A percentile compares a stretch with the other conserved stretches of the same genome.
Conservation (phyloP, 1,140 invertebrate genomes). For the Thaumatotibia leucotreta region DNA sequence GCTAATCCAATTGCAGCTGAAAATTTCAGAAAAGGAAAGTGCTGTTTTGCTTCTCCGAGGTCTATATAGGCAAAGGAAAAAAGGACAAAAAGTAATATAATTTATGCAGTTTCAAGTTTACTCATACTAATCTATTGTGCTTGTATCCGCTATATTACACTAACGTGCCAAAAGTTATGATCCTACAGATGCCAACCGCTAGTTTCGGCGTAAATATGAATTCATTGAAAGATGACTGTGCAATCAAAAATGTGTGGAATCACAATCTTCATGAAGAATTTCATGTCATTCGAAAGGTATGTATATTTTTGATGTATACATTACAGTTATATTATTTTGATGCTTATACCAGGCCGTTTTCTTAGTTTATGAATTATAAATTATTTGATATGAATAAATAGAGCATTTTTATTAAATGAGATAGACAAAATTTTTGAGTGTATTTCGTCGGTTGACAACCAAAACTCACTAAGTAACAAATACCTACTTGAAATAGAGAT, state of each 20-base stretch:
- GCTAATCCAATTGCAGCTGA: not conserved
- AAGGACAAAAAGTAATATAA: not conserved
- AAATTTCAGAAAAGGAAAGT: not conserved
- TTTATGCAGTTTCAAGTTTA: not conserved
- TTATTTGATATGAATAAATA: too few relatives aligned
- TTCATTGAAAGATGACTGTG: constrained; percentile 87
- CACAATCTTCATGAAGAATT: constrained; percentile 98
- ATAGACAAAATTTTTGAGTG: too few relatives aligned
- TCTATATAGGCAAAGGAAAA: not conserved
- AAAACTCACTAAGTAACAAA: too few relatives aligned
- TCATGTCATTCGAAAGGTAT: constrained; percentile 89
- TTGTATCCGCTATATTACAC: not conserved
- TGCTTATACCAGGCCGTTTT: too few relatives aligned
- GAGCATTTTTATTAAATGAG: too few relatives aligned
- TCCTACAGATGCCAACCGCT: constrained; percentile 68
- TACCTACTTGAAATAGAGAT: too few relatives aligned
- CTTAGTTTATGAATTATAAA: too few relatives aligned
- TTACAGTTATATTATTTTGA: too few relatives aligned
- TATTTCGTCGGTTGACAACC: too few relatives aligned
- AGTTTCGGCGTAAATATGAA: constrained; percentile 56
- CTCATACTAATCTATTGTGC: not conserved
- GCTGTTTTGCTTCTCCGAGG: not conserved
- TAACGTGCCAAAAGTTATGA: constrained; percentile 14
- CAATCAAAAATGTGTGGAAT: constrained; percentile 98
- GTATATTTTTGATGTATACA: constrained; percentile 16